Conservation (phyloP, 2,888 invertebrate genomes). For the Mythimna lalbum region DNA sequence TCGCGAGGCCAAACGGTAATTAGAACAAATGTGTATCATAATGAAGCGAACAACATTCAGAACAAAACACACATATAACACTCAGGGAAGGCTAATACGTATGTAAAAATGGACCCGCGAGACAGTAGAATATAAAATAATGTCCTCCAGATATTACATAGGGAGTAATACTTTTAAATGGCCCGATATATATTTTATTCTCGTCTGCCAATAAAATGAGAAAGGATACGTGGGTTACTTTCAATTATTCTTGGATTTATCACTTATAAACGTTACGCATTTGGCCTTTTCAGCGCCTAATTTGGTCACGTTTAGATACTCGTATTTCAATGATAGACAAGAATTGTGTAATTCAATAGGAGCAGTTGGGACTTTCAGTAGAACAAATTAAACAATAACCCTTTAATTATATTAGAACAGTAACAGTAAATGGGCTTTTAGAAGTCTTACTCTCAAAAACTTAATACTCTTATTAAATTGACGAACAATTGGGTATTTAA, state of each 20-base stretch:
- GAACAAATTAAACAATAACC: constrained; percentile 46
- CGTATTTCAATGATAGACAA: constrained; percentile 62
- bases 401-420: constrained; percentile 38
- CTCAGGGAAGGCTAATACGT: constrained; percentile 35
- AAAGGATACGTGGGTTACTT: constrained; percentile 54
- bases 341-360: constrained; percentile 50
- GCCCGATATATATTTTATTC: constrained; percentile 55
- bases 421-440: constrained; percentile 34
- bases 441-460: constrained; percentile 47
- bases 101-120: constrained; percentile 49
- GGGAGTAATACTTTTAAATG: constrained; percentile 44
- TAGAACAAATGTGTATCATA: constrained; percentile 62
- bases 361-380: constrained; percentile 24
- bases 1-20: constrained; percentile 58
- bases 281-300: constrained; percentile 44
- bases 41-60: constrained; percentile 56
- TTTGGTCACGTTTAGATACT: constrained; percentile 42
- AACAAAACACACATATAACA: constrained; percentile 46
- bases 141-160: constrained; percentile 45
- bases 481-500: constrained; percentile 58
- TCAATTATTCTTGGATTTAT: constrained; percentile 56
- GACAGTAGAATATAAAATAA: constrained; percentile 60
- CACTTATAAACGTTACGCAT: constrained; percentile 45
- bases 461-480: constrained; percentile 61
- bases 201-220: constrained; percentile 56